Evolutionary conservation across 2,797 vertebrate genomes (phyloP).

Genomic region (Eutrigla gurnardus): DNA sequence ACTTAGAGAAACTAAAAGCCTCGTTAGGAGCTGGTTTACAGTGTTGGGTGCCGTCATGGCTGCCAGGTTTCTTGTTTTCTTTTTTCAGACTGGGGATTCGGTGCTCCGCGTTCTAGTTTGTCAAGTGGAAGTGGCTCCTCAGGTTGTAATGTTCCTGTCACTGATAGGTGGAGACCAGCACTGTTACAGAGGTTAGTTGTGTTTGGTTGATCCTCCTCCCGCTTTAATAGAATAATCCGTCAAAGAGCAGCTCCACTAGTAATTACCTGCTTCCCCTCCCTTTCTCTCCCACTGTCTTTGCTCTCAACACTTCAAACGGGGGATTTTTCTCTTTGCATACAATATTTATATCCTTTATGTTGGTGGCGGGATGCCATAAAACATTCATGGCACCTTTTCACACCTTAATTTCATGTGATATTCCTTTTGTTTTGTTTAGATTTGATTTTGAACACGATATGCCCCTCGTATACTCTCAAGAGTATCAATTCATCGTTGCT

Average conservation of each 20-base stretch:
- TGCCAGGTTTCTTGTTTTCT: conserved; percentile 13
- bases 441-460: conserved; percentile 69
- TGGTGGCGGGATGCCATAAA: conserved; percentile 79
- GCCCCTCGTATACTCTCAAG: conserved; percentile 62
- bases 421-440: conserved; percentile 83
- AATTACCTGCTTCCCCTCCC: conserved; percentile 83
- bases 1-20: conserved; percentile 5
- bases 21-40: conserved; percentile 15
- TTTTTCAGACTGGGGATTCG: conserved; percentile 36
- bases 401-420: conserved; percentile 80
- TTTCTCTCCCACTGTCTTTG: conserved; percentile 73
- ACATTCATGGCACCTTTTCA: conserved; percentile 78
- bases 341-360: conserved; percentile 85
- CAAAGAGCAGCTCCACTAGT: conserved; percentile 80
- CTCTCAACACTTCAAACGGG: conserved; percentile 82
- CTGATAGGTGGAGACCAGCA: conserved; percentile 78
- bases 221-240: conserved; percentile 83
- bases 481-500: conserved; percentile 59
- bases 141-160: conserved; percentile 73
- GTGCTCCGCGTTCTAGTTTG: conserved; percentile 65
- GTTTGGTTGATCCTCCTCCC: conserved; percentile 83
- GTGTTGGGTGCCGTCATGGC: conserved; percentile 20
- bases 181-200: conserved; percentile 78
- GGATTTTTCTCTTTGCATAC: conserved; percentile 79
- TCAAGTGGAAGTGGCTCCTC: conserved; percentile 75